Conservation (phyloP, 2,888 invertebrate genomes). For the Podotricha telesiphe region DNA sequence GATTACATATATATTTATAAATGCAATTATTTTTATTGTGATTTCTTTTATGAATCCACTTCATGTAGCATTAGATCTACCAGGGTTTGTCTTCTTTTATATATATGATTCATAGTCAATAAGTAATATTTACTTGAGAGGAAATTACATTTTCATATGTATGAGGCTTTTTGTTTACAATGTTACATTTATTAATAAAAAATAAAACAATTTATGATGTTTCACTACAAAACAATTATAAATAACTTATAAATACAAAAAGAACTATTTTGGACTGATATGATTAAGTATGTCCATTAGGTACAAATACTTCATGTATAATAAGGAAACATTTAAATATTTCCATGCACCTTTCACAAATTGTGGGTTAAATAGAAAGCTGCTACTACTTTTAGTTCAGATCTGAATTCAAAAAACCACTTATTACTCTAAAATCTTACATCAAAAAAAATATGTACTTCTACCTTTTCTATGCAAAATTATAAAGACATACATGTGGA, state of each 20-base stretch:
- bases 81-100: constrained; percentile 29
- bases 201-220: constrained; percentile 25
- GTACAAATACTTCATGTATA: no score
- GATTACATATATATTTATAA: constrained; percentile 48
- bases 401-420: no score
- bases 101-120: constrained; percentile 19
- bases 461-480: no score
- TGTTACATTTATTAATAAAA: constrained; percentile 31
- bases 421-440: no score
- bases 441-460: no score
- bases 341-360: no score
- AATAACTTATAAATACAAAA: constrained; percentile 11
- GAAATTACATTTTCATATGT: constrained; percentile 48
- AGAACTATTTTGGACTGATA: neutral
- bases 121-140: constrained; percentile 46
- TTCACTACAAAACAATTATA: neutral
- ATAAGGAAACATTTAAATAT: no score
- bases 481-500: no score
- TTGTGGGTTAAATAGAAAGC: neutral
- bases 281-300: neutral
- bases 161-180: constrained; percentile 45
- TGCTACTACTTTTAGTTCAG: no score
- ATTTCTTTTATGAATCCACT: constrained; percentile 40
- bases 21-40: constrained; percentile 30
- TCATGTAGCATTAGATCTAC: constrained; percentile 32